phyloP scores from a whole-genome alignment of 2,797 vertebrate species.

The Denticeps clupeoides region DNA sequence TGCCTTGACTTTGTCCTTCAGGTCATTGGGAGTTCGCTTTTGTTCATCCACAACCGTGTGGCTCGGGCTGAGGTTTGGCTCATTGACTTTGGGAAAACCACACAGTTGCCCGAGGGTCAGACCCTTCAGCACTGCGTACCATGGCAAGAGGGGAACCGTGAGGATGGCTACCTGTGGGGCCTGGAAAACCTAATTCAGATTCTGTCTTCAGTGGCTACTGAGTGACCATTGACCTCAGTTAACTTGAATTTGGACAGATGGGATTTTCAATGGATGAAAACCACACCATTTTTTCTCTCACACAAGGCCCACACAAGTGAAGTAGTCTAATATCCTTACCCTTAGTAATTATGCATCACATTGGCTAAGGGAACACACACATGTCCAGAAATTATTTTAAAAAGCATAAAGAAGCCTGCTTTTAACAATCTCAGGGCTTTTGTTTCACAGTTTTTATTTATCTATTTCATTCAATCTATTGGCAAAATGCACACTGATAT shows the following conservation, averaged over 20 bases:
- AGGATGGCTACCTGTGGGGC: slow-evolving; percentile 92
- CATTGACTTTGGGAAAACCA: slow-evolving; percentile 97
- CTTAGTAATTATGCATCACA: too few species aligned
- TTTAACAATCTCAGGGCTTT: too few species aligned
- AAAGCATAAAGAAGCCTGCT: too few species aligned
- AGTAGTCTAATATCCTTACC: too few species aligned
- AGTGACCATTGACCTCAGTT: slow-evolving; percentile 12
- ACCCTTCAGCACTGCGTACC: slow-evolving; percentile 73
- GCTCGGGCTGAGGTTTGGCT: slow-evolving; percentile 85
- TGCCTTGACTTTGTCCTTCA: slow-evolving; percentile 47
- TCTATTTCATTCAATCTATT: too few species aligned
- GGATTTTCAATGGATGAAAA: too few species aligned
- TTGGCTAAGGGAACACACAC: too few species aligned
- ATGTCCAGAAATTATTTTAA: too few species aligned
- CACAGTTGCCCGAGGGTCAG: slow-evolving; percentile 73
- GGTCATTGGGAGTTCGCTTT: slow-evolving; percentile 97
- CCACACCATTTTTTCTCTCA: too few species aligned
- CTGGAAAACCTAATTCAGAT: slow-evolving; percentile 81
- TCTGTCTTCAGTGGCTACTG: slow-evolving; percentile 38
- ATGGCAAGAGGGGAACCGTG: slow-evolving; percentile 93
- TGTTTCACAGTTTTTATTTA: too few species aligned
- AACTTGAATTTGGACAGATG: slow-evolving; percentile 12
- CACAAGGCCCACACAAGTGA: too few species aligned
- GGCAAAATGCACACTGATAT: too few species aligned
- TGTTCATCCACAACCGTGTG: slow-evolving; percentile 90